phyloP scores from a whole-genome alignment of 2,113 vertebrate genomes.

The Thunnus thynnus region DNA sequence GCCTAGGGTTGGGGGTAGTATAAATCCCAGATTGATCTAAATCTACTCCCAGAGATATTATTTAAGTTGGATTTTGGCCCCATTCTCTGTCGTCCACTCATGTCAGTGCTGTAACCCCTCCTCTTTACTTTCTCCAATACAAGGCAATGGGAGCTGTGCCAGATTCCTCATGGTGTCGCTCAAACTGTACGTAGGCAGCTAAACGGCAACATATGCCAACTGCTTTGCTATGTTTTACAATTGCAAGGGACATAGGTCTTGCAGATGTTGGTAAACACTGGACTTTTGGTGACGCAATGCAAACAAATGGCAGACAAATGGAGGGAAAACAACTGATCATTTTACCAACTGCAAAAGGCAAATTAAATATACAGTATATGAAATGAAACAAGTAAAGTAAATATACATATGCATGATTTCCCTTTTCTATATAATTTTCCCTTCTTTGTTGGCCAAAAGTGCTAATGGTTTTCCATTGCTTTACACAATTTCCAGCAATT shows the following conservation, averaged over 20 bases:
- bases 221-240: conserved; percentile 29
- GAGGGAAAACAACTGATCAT: neutral
- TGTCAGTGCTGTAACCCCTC: conserved; percentile 55
- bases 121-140: conserved; percentile 68
- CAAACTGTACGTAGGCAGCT: conserved; percentile 30
- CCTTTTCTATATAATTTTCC: neutral
- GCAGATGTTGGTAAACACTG: conserved; percentile 11
- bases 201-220: conserved; percentile 55
- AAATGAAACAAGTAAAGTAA: no score
- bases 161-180: conserved; percentile 42
- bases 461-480: neutral
- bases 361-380: no score
- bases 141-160: conserved; percentile 47
- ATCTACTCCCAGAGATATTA: conserved; percentile 81
- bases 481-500: neutral
- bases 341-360: neutral
- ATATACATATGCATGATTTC: neutral
- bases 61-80: conserved; percentile 81
- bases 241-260: neutral
- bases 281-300: conserved; percentile 28
- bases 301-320: conserved; percentile 24
- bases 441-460: neutral
- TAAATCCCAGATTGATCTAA: conserved; percentile 86
- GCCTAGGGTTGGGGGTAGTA: conserved; percentile 69
- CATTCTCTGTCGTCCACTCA: conserved; percentile 60